Evolutionary conservation across 2,888 invertebrate species (phyloP).

Genomic region (Thereva nobilitata): DNA sequence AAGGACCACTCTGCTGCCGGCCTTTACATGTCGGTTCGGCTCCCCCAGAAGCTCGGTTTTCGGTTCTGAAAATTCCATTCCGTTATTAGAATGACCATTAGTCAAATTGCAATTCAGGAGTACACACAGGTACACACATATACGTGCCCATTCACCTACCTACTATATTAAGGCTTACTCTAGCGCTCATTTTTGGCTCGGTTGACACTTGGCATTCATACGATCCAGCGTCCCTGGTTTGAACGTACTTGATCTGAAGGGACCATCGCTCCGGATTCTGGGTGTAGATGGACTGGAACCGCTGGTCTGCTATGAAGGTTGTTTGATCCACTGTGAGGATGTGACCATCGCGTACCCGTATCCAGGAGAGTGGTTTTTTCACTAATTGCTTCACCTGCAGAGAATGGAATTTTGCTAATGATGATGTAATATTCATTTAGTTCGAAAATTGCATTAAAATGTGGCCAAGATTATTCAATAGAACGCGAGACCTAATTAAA

Average conservation of each 20-base stretch:
- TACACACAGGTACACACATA: not conserved
- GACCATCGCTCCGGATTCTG: constrained; percentile 84
- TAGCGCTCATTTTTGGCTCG: constrained; percentile 91
- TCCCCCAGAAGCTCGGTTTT: constrained; percentile 88
- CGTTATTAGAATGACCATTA: constrained; percentile 13
- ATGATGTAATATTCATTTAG: not conserved
- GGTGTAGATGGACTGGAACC: constrained; percentile 85
- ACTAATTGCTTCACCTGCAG: constrained; percentile 74
- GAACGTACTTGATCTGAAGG: constrained; percentile 86
- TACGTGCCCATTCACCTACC: constrained; percentile 65
- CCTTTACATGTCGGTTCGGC: constrained; percentile 86
- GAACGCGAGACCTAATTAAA: too few relatives aligned
- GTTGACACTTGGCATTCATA: constrained; percentile 95
- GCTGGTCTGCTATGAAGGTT: constrained; percentile 89
- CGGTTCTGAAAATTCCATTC: constrained; percentile 68
- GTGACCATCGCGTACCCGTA: constrained; percentile 83
- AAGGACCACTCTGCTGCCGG: constrained; percentile 84
- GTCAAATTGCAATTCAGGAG: not conserved
- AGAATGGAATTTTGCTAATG: not conserved
- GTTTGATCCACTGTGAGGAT: constrained; percentile 80
- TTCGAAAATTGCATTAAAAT: too few relatives aligned
- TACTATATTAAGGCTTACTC: constrained; percentile 85
- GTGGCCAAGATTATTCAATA: too few relatives aligned
- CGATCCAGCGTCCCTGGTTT: constrained; percentile 81
- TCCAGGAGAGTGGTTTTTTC: constrained; percentile 91